A percentile compares a stretch with the other conserved stretches of the same genome.
These are phyloP conservation scores for Listronotus oregonensis DNA, from an alignment of 1,140 invertebrate genomes.

Conservation along the genomic window DNA sequence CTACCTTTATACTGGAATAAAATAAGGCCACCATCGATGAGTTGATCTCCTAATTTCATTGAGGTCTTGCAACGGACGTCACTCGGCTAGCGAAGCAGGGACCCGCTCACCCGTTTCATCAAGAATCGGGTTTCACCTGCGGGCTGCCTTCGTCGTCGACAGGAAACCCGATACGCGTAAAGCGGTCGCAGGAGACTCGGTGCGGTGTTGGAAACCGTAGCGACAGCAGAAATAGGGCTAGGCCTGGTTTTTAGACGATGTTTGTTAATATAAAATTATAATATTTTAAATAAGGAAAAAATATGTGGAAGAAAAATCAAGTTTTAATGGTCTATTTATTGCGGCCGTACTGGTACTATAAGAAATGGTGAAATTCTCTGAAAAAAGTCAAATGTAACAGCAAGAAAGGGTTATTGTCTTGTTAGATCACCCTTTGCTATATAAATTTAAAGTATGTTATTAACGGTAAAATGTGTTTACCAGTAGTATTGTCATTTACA, in stretches of 20 bases:
- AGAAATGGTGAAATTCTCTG: too few relatives aligned
- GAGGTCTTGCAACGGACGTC: neutral
- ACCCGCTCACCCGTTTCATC: slow-evolving; percentile 21
- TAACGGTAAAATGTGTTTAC: too few relatives aligned
- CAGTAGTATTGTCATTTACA: too few relatives aligned
- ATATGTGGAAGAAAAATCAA: too few relatives aligned
- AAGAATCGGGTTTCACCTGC: slow-evolving; percentile 30
- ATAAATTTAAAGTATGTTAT: too few relatives aligned
- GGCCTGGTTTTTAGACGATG: neutral
- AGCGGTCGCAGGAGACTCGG: slow-evolving; percentile 6
- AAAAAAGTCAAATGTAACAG: too few relatives aligned
- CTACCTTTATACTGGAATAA: neutral
- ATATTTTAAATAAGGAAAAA: too few relatives aligned
- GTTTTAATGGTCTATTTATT: too few relatives aligned
- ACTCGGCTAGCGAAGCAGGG: slow-evolving; percentile 6
- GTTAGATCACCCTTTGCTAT: too few relatives aligned
- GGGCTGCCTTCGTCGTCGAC: slow-evolving; percentile 23
- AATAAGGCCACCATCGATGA: slow-evolving; percentile 21
- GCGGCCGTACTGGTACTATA: too few relatives aligned
- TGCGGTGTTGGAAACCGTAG: slow-evolving; percentile 26
- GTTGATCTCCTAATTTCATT: slow-evolving; percentile 31
- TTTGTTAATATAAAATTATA: neutral
- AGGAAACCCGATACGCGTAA: slow-evolving; percentile 28
- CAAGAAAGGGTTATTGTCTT: too few relatives aligned
- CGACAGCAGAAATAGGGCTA: slow-evolving; percentile 1